Conservation (phyloP, 2,888 invertebrate genomes). For the Mycalesis mineus region DNA sequence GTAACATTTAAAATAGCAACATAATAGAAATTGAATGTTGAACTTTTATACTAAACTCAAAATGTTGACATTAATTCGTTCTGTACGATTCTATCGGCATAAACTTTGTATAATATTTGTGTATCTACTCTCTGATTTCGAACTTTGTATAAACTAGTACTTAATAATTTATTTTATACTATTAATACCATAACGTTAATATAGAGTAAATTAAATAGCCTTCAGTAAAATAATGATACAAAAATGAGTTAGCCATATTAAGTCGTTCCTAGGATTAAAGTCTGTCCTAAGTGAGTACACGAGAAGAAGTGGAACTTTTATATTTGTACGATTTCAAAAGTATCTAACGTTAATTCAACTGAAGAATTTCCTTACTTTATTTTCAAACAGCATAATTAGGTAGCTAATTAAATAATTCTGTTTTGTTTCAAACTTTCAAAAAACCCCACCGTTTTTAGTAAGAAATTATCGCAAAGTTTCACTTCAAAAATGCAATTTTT, state of each 20-base stretch:
- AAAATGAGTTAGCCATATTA: conserved; percentile 19
- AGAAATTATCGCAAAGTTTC: not conserved
- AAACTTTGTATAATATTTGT: not conserved
- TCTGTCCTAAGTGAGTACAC: not conserved
- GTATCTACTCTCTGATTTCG: not conserved
- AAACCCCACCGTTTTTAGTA: too few species aligned
- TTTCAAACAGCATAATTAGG: too few species aligned
- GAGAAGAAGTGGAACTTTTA: not conserved
- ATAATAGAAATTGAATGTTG: too few species aligned
- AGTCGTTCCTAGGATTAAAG: conserved; percentile 14
- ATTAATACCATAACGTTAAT: not conserved
- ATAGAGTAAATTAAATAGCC: not conserved
- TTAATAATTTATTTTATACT: conserved; percentile 8
- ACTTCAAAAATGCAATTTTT: not conserved
- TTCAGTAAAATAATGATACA: conserved; percentile 5
- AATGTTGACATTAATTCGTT: too few species aligned
- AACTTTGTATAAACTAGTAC: not conserved
- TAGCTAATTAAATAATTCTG: too few species aligned
- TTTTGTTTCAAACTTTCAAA: too few species aligned
- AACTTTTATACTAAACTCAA: too few species aligned
- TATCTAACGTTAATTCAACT: too few species aligned
- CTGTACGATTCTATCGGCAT: too few species aligned
- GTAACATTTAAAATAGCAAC: too few species aligned
- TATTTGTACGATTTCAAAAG: not conserved
- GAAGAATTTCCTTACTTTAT: too few species aligned